phyloP scores from a whole-genome alignment of 1,140 invertebrate species.

The Dreissena rostriformis region DNA sequence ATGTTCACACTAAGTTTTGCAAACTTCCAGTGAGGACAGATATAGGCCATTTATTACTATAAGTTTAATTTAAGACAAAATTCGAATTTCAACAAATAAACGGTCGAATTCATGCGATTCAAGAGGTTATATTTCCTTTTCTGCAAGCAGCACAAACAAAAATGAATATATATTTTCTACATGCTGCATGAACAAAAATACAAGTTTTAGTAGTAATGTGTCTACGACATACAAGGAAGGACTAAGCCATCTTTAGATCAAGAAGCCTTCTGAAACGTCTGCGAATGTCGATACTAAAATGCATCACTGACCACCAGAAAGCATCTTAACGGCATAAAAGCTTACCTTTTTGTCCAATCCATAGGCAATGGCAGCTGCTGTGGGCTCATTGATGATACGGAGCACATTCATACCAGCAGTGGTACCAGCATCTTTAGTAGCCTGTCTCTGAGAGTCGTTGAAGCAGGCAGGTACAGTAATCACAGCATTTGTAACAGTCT shows the following conservation, averaged over 20 bases:
- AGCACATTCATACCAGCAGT: conserved; percentile 84
- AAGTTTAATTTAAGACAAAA: no score
- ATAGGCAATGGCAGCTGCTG: conserved; percentile 83
- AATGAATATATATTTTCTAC: no score
- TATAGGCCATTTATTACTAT: no score
- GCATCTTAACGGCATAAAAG: conserved; percentile 81
- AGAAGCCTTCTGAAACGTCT: not conserved
- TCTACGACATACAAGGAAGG: not conserved
- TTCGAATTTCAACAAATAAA: no score
- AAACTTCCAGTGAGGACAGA: no score
- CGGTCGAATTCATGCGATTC: no score
- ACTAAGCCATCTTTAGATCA: not conserved
- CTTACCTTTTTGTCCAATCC: conserved; percentile 83
- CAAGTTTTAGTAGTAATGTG: not conserved
- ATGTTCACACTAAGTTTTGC: no score
- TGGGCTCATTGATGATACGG: conserved; percentile 83
- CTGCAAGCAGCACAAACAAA: no score
- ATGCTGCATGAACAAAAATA: no score
- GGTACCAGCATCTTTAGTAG: conserved; percentile 83
- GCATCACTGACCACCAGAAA: not conserved
- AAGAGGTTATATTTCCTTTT: no score
- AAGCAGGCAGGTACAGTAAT: conserved; percentile 83
- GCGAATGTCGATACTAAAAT: not conserved
- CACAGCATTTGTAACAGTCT: conserved; percentile 80
- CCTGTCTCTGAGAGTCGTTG: conserved; percentile 83